Evolutionary conservation across 2,113 vertebrate genomes (phyloP), one percentile per base, ranked within the genome.

Genomic region (Micronycteris hirsuta): DNA sequence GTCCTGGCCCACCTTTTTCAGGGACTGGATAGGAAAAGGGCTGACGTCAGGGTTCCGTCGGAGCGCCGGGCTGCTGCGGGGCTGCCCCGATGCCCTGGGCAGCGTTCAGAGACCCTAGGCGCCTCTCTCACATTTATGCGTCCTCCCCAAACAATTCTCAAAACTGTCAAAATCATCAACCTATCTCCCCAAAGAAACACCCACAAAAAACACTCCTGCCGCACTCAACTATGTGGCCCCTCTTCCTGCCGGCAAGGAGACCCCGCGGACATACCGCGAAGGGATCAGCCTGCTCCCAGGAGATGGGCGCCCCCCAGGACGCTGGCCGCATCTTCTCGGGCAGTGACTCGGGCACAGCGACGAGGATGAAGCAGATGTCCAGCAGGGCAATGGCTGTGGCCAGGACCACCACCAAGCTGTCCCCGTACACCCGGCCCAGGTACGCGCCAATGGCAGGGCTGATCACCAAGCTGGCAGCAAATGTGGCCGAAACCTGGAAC

Each of bases 401-500:
- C 61, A 99, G 97, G 77, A 99, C 98, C 95, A 99, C 99, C 15
- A 99, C 99, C 90, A 99, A 92, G 94, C 98, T 99, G 98, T 99
- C 99, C 31, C 99, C 99, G 0, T 99, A 99, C 4, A 97, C 98
- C 70, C 99, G 98, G 43, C 99, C 98, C 2, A 99, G 99, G 95
- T 99, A 99, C 87, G 99, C 99, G 78, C 99, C 99, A 1, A 99
- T 99, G 9, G 99, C 99, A 33, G 99, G 99, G 96, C 99, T 99
- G 89, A 98, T 99, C 73, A 99, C 99, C 90, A 99, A 97, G 97
- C 99, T 99, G 31, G 98, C 99, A 0, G 99, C 99, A 87, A 99
- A 99, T 0, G 99, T 99, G 87, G 99, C 99, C 2, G 99, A 99
- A 90, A 99, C 99, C 99, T 99, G 49, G 3, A 92, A 96, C 43